These are phyloP conservation scores for Micrasema minimum DNA, from an alignment of 1,140 invertebrate species.

Conservation along the genomic window DNA sequence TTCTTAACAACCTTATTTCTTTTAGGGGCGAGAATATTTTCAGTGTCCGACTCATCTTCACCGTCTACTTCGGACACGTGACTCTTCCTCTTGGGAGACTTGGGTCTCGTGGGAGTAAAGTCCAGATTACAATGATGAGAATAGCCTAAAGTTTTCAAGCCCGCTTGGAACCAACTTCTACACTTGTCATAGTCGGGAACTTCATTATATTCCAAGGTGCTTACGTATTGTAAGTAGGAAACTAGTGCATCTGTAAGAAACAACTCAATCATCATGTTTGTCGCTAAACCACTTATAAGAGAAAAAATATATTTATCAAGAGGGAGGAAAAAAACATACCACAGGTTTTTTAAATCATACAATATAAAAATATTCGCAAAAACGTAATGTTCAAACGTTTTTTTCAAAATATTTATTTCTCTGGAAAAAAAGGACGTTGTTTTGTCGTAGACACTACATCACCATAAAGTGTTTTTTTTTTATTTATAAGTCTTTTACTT, in stretches of 20 bases:
- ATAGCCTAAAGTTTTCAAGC: constrained; percentile 63
- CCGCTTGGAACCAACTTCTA: constrained; percentile 71
- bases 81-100: constrained; percentile 39
- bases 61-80: constrained; percentile 7
- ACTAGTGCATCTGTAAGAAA: constrained; percentile 67
- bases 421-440: too few relatives aligned
- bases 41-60: constrained; percentile 12
- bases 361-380: too few relatives aligned
- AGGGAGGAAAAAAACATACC: neutral
- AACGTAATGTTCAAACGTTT: too few relatives aligned
- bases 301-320: neutral
- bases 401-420: too few relatives aligned
- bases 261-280: too few relatives aligned
- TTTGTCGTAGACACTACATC: too few relatives aligned
- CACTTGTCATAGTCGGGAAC: constrained; percentile 81
- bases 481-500: too few relatives aligned
- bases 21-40: constrained; percentile 13
- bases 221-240: constrained; percentile 78
- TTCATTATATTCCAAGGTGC: constrained; percentile 76
- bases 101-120: constrained; percentile 45
- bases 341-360: neutral
- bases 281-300: neutral
- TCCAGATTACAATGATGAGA: constrained; percentile 42
- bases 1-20: constrained; percentile 37
- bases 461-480: too few relatives aligned